Evolutionary conservation across 2,797 vertebrate genomes (phyloP), one percentile per base, ranked within the genome.

Genomic region (Labeo calbasu): DNA sequence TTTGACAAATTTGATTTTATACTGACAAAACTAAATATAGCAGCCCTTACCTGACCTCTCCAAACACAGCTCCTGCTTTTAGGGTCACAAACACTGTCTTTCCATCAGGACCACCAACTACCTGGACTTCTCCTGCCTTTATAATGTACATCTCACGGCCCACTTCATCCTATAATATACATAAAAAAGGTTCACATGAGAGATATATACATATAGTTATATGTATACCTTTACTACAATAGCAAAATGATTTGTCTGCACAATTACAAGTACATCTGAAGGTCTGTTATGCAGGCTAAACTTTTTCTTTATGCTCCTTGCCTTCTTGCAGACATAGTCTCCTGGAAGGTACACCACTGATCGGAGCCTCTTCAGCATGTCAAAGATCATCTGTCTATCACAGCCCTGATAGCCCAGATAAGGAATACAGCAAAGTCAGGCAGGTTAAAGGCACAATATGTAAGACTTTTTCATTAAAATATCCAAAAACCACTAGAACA

Each of bases 141-240:
- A 99, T 99, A 78, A 99, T 99, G 92, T 99, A 99, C 98, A 99
- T 99, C 92, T 99, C 98, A 0, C 97, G 95, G 57, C 98, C 98
- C 85, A 99, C 98, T 89, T 99, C 98, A 0, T 95, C 98, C 98
- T 99, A 90, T 57, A 89, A 25, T 12, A 63, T 19, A 66, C 9
- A 19, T 10, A 17, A 19, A 55, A 11, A 51, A 8, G 4, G 55
- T 70, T 55, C 6, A 59, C 11, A 17, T 63, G n/a, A 79, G 9
- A 66, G 43, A 77, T 77, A 36, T 36, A 36, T 36, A 36, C 32
- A 36, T 4, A 36, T 36, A 32, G 28, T 23, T 46, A 43, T 19
- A 32, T 46, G 55, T n/a, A 21, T 61, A 23, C 17, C 15, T 32
- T 72, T 23, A 25, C 17, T 46, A 40, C 36, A 48, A 28, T 10